Evolutionary conservation across 1,140 invertebrate genomes (phyloP), one percentile per base, ranked within the genome.

Genomic region (Ips nitidus): DNA sequence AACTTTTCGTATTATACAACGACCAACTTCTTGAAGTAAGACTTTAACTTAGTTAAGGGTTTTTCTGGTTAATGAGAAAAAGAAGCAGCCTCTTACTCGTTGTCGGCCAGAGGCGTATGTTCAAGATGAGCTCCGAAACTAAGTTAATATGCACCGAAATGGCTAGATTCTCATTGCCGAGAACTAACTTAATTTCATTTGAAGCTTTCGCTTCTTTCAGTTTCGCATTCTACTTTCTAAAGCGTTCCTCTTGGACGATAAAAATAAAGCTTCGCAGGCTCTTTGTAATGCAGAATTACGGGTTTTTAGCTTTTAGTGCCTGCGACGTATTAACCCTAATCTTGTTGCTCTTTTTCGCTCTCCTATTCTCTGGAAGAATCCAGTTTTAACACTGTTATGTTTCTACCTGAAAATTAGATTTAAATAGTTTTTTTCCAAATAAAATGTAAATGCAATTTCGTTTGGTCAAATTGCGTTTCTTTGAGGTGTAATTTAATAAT

Each of bases 111-210:
- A 50, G 45, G 45, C 45, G 6, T 6, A 50, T 50, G 7, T 8
- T 50, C 45, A 6, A 22, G 22, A 22, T 8, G 6, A 22, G 22
- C 45, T 22, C 22, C 22, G 22, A 22, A 50, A 50, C 45, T 50
- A 50, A 50, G 6, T 50, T 50, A 50, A 50, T 50, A 50, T 50
- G 45, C 45, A 50, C 45, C 45, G 45, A 50, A 50, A 50, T 50
- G 45, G 45, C 6, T 22, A 50, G 45, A 50, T 50, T 22, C 45
- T 50, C 45, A 50, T 50, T 50, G 45, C 45, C 45, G 22, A 50
- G 45, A 50, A 22, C 45, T 50, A 50, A 50, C 45, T 50, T 50
- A 50, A 50, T 50, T 50, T 50, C 3, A 50, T 6, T 50, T 22
- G 22, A 50, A 50, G 1, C 45, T 50, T 50, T 50, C 45, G 22